phyloP scores from a whole-genome alignment of 2,797 vertebrate species.

The Rhabdomys pumilio region DNA sequence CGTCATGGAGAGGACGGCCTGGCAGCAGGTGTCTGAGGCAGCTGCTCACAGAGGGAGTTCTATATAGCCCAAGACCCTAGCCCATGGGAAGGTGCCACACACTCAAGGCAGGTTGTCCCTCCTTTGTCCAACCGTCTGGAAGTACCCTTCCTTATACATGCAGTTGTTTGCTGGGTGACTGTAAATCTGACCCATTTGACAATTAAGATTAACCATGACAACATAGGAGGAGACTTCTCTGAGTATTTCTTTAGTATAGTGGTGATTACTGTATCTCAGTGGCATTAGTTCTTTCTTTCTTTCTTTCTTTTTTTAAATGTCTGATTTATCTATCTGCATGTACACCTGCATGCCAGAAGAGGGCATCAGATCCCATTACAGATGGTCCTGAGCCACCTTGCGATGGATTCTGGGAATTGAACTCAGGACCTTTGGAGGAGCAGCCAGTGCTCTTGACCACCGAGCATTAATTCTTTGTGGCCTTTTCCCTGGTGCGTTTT shows the following conservation, averaged over 20 bases:
- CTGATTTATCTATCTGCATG: background rate
- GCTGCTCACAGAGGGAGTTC: background rate
- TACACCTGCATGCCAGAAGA: background rate
- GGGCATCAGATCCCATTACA: background rate
- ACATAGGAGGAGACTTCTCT: conserved; percentile 10
- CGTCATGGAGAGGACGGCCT: background rate
- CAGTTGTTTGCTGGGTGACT: background rate
- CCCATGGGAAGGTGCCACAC: background rate
- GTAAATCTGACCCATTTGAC: background rate
- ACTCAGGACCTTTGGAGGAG: background rate
- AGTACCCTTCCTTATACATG: background rate
- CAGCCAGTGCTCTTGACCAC: background rate
- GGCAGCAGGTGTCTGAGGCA: background rate
- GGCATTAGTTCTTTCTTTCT: background rate
- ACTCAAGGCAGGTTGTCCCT: background rate
- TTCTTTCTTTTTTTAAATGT: no score
- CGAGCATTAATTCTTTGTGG: background rate
- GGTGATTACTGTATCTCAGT: background rate
- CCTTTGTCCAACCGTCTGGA: background rate
- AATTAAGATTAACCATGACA: background rate
- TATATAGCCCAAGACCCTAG: background rate
- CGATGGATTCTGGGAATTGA: background rate
- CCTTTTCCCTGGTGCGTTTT: background rate
- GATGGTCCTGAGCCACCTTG: background rate
- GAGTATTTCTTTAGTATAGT: background rate